These are phyloP conservation scores for Temnothorax nylanderi DNA, from an alignment of 1,140 invertebrate species.

Conservation along the genomic window DNA sequence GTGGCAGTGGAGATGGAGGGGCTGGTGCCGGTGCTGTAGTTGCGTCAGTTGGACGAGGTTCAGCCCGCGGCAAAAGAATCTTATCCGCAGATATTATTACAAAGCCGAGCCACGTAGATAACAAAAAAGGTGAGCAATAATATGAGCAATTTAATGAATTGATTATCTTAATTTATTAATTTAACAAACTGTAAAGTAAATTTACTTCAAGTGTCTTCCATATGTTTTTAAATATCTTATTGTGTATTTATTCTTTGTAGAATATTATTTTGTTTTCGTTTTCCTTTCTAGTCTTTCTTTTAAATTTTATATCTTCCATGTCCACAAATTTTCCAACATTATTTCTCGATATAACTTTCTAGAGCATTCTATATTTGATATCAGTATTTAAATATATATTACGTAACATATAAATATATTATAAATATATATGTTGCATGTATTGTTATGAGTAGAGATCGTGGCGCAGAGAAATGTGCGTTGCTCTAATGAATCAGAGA, in stretches of 20 bases:
- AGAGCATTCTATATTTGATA: background rate
- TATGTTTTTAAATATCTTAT: conserved; percentile 4
- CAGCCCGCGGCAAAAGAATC: conserved; percentile 65
- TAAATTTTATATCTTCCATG: too few species aligned
- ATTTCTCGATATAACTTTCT: background rate
- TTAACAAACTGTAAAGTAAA: background rate
- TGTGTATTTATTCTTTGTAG: background rate
- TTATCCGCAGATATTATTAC: conserved; percentile 68
- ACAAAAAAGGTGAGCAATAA: conserved; percentile 71
- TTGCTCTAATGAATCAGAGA: too few species aligned
- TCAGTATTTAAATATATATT: too few species aligned
- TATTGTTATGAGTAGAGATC: too few species aligned
- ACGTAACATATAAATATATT: too few species aligned
- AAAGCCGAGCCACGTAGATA: conserved; percentile 50
- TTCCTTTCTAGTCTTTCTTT: background rate
- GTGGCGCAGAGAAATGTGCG: too few species aligned
- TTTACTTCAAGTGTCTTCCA: background rate
- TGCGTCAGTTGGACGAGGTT: conserved; percentile 62
- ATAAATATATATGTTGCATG: too few species aligned
- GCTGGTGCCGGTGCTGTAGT: background rate
- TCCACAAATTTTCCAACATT: background rate
- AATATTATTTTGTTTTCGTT: background rate
- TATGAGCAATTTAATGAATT: background rate
- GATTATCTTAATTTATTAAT: background rate
- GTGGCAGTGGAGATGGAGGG: background rate